Percentiles rank a stretch among this genome's conserved stretches.
Conservation (phyloP, 2,113 vertebrate genomes). For the Aegypius monachus region DNA sequence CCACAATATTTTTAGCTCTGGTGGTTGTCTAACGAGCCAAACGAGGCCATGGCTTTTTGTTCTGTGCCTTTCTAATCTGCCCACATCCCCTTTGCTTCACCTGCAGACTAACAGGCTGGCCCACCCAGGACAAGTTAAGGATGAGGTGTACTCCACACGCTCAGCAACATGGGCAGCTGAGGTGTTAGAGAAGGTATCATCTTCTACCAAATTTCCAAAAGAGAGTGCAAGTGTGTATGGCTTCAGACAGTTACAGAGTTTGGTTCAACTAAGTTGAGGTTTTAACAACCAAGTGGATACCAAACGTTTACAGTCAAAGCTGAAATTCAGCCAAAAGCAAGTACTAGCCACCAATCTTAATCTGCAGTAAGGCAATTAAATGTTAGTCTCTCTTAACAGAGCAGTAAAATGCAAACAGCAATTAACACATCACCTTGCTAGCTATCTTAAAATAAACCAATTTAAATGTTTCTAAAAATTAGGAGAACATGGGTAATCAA, state of each 20-base stretch:
- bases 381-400: background rate
- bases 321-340: background rate
- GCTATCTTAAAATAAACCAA: background rate
- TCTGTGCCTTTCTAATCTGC: background rate
- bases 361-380: background rate
- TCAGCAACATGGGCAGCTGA: background rate
- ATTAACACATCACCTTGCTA: background rate
- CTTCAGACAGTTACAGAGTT: background rate
- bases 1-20: background rate
- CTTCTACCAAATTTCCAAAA: background rate
- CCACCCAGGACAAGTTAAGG: background rate
- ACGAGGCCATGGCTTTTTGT: background rate
- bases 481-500: background rate
- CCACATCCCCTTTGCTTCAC: background rate
- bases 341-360: background rate
- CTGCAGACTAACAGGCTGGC: background rate
- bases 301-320: background rate
- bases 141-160: background rate
- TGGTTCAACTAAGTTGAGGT: background rate
- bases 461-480: background rate
- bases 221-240: background rate
- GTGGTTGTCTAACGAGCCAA: background rate
- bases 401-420: background rate
- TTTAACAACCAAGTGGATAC: background rate
- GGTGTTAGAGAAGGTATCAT: background rate